Base-by-base conservation (phyloP, 1,140 invertebrate genomes). In the Trachymyrmex cornetzi region DNA sequence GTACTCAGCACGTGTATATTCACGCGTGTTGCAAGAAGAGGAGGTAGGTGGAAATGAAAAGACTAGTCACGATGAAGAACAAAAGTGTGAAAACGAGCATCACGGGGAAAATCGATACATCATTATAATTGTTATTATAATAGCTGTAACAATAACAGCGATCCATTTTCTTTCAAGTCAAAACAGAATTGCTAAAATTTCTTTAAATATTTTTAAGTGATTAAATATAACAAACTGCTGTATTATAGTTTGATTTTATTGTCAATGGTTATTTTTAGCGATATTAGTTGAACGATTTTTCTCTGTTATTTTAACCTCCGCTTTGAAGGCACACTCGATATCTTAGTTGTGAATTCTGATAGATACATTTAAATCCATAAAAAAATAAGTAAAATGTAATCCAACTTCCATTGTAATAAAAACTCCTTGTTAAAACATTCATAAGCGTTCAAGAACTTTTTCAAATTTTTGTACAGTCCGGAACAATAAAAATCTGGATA, bases 1-100 rank as follows among this genome's bases (percentile, higher is more conserved):
- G 38, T 84, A 75, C 80, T 74, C 67, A 48, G 80, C 80, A 84
- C 69, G 69, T 84, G 80, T 75, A 84, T 63, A 75, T 84, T 61
- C 24, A 44, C 69, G 80, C 44, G 57, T 34, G 67, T 61, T 59
- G n/a, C n/a, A 74, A 61, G 53, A 38, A 61, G 4, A n/a, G n/a
- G 5, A n/a, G 16, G n/a, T 9, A 12, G 64, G 14, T 19, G 66
- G 16, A 22, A 53, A 12, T 11, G 59, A 19, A 80, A 9, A 9
- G n/a, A 19, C 30, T 14, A 38, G 64, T 38, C 48, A 24, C 16
- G 24, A 12, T 14, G 22, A 57, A 69, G 7, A 22, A 44, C 59
- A 72, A 71, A 71, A 27, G 24, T 14, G 22, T 9, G 22, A 69
- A 24, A 24, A 71, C 11, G 30, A 22, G 12, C 5, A 16, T 22